phyloP scores from a whole-genome alignment of 1,140 invertebrate genomes.

The Drosophila neocordata region DNA sequence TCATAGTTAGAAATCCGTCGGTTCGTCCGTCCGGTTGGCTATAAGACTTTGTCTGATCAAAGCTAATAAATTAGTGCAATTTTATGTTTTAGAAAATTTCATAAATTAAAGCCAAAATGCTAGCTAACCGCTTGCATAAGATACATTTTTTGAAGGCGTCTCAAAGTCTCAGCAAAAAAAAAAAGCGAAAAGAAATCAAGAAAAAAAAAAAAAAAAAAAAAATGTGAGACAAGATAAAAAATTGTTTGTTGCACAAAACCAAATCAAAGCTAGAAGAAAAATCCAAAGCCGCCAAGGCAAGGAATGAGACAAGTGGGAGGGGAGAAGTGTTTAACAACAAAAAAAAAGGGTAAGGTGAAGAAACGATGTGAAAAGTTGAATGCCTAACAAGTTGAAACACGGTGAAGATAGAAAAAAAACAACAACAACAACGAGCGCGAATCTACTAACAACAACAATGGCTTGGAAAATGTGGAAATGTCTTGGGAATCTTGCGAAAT shows the following conservation, averaged over 20 bases:
- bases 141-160: conserved; percentile 32
- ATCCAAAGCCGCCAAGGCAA: conserved; percentile 12
- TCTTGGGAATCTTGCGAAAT: conserved; percentile 78
- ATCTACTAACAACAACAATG: conserved; percentile 63
- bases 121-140: conserved; percentile 43
- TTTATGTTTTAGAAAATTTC: conserved; percentile 61
- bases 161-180: conserved; percentile 39
- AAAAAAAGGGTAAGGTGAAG: conserved; percentile 33
- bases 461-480: conserved; percentile 76
- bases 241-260: conserved; percentile 57
- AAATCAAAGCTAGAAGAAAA: conserved; percentile 55
- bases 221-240: conserved; percentile 15
- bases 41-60: conserved; percentile 6
- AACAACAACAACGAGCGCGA: conserved; percentile 52
- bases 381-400: conserved; percentile 76
- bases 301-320: neutral
- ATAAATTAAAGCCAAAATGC: conserved; percentile 57
- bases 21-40: neutral
- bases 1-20: neutral
- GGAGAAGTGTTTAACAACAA: conserved; percentile 8
- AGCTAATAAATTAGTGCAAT: conserved; percentile 62
- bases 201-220: conserved; percentile 23
- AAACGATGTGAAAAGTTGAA: conserved; percentile 78
- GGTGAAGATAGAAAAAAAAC: conserved; percentile 51
- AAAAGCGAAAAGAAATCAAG: neutral